Conservation (phyloP, 2,113 vertebrate species). For the Pampusana beccarii region DNA sequence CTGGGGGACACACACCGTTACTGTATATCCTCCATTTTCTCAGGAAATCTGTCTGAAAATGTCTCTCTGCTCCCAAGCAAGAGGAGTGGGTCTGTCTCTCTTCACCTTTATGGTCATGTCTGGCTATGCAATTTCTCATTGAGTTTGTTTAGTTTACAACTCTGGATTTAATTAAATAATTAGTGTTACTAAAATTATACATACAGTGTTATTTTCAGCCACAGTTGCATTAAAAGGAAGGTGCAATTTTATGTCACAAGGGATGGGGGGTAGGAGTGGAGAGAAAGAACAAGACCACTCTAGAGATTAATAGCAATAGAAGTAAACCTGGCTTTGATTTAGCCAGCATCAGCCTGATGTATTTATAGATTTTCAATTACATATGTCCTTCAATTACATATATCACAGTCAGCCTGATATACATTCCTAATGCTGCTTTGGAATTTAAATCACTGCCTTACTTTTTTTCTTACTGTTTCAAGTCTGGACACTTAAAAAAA, state of each 20-base stretch:
- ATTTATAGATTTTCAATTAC: slow-evolving; percentile 53
- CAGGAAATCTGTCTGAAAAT: neutral
- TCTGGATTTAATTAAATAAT: neutral
- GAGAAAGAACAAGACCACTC: neutral
- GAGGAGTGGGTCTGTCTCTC: neutral
- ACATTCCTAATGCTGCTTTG: neutral
- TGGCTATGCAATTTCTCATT: neutral
- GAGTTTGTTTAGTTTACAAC: neutral
- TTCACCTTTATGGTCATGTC: neutral
- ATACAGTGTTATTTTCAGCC: neutral
- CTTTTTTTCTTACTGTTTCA: neutral
- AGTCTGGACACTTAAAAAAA: neutral
- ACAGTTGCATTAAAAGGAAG: slow-evolving; percentile 1
- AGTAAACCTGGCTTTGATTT: slow-evolving; percentile 19
- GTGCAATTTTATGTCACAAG: neutral
- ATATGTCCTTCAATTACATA: slow-evolving; percentile 6
- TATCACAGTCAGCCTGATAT: neutral
- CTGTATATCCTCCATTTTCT: neutral
- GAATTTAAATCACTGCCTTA: neutral
- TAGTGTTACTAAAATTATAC: neutral
- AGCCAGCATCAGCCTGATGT: neutral
- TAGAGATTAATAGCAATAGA: neutral
- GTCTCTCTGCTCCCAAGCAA: neutral
- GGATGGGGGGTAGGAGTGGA: neutral
- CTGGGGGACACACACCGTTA: neutral